Percentiles rank a stretch among this genome's conserved stretches.
phyloP scores from a whole-genome alignment of 2,888 invertebrate species.

The Sceliomorpha sp. region DNA sequence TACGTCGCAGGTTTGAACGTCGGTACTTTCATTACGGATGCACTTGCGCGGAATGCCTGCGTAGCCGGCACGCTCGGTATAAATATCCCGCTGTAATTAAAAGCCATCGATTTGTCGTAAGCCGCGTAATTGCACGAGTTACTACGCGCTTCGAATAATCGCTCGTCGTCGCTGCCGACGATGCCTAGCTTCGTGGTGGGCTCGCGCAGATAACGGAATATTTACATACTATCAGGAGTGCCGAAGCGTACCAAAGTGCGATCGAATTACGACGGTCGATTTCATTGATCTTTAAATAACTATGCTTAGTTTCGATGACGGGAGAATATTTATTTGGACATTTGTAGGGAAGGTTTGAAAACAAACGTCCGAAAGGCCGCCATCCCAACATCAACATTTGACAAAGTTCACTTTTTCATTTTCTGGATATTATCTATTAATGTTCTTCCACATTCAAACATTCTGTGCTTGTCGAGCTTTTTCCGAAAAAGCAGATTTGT shows the following conservation, averaged over 20 bases:
- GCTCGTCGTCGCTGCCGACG: conserved; percentile 57
- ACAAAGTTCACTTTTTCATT: too few species aligned
- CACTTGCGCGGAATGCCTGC: conserved; percentile 29
- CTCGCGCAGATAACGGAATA: conserved; percentile 75
- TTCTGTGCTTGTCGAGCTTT: too few species aligned
- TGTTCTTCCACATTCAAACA: too few species aligned
- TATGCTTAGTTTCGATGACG: conserved; percentile 21
- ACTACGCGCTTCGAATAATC: conserved; percentile 77
- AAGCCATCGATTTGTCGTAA: conserved; percentile 79
- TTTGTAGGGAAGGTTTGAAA: conserved; percentile 32
- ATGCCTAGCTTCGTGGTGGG: conserved; percentile 34
- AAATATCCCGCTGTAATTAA: conserved; percentile 76
- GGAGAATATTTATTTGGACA: conserved; percentile 33
- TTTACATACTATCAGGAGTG: conserved; percentile 78
- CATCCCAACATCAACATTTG: too few species aligned
- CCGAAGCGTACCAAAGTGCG: conserved; percentile 55
- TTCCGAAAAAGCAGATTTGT: too few species aligned
- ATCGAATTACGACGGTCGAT: conserved; percentile 50
- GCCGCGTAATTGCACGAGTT: conserved; percentile 78
- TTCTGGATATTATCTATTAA: too few species aligned
- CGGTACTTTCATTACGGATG: conserved; percentile 35
- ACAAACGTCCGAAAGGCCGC: too few species aligned
- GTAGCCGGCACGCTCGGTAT: conserved; percentile 37
- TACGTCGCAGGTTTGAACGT: conserved; percentile 24
- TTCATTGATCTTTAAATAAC: conserved; percentile 51